A percentile compares a stretch with the other conserved stretches of the same genome.
Conservation (phyloP, 2,888 invertebrate species). For the Leptinotarsa rubiginosa region DNA sequence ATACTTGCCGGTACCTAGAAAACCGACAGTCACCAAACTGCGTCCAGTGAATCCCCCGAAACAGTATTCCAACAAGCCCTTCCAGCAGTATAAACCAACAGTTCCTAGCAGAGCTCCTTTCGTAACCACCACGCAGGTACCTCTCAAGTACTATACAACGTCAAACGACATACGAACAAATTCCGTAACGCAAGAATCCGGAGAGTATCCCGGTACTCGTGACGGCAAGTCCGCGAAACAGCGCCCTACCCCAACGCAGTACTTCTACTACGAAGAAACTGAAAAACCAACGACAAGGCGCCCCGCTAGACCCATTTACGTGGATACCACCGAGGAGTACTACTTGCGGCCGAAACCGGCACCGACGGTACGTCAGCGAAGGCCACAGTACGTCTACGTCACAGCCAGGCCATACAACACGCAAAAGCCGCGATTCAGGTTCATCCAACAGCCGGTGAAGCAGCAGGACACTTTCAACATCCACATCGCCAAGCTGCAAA, state of each 20-base stretch:
- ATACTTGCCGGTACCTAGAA: constrained; percentile 32
- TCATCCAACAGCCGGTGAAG: constrained; percentile 41
- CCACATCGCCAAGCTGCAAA: constrained; percentile 75
- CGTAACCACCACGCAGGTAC: constrained; percentile 73
- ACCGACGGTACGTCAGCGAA: constrained; percentile 41
- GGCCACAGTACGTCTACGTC: constrained; percentile 61
- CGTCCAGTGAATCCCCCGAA: constrained; percentile 62
- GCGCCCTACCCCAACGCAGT: constrained; percentile 69
- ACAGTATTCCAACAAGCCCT: constrained; percentile 68
- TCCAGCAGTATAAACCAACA: constrained; percentile 67
- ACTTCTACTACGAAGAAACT: constrained; percentile 75
- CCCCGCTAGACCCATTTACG: constrained; percentile 42
- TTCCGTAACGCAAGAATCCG: constrained; percentile 63
- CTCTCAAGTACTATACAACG: constrained; percentile 73
- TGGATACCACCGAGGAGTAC: constrained; percentile 50
- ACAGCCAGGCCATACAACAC: constrained; percentile 55
- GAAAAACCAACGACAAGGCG: constrained; percentile 47
- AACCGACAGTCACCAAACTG: constrained; percentile 60
- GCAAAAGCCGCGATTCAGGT: constrained; percentile 56
- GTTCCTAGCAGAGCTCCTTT: constrained; percentile 53
- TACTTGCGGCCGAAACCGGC: constrained; percentile 50
- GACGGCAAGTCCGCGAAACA: constrained; percentile 37
- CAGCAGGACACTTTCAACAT: constrained; percentile 70
- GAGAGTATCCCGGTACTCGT: constrained; percentile 52
- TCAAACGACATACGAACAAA: constrained; percentile 70